These are phyloP conservation scores for Bujurquina vittata DNA, from an alignment of 2,113 vertebrate genomes.

Conservation along the genomic window DNA sequence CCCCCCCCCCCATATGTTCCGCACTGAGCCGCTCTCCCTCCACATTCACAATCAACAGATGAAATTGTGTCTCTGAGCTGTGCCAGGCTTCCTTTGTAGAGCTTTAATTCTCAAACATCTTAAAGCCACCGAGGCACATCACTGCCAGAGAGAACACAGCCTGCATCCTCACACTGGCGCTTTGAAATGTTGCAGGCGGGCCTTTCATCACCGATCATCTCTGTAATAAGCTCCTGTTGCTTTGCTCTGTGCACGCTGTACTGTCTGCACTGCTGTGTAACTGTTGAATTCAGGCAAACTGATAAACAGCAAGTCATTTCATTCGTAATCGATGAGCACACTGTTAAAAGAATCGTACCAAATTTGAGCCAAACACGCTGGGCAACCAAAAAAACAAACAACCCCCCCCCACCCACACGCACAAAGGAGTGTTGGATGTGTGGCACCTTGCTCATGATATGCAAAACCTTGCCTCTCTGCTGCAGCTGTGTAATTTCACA, in stretches of 20 bases:
- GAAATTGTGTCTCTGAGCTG: not conserved
- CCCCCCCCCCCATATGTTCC: not conserved
- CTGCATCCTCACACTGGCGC: constrained; percentile 22
- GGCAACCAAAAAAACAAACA: not conserved
- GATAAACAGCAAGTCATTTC: constrained; percentile 7
- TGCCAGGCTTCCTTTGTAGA: constrained; percentile 9
- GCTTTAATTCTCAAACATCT: constrained; percentile 38
- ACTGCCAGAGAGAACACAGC: constrained; percentile 30
- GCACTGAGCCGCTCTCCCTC: not conserved
- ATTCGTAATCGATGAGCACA: not conserved
- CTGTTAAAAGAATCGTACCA: not conserved
- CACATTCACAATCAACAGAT: constrained; percentile 49
- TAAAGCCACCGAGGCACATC: constrained; percentile 24
- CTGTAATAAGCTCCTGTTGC: constrained; percentile 67
- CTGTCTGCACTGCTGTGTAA: constrained; percentile 9
- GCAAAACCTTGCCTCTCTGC: not conserved
- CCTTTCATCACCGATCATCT: constrained; percentile 40
- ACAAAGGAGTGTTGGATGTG: not conserved
- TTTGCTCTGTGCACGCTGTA: constrained; percentile 24
- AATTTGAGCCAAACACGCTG: not conserved
- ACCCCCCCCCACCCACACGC: not conserved
- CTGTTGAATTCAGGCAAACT: constrained; percentile 1
- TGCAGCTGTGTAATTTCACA: not conserved
- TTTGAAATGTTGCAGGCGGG: constrained; percentile 54
- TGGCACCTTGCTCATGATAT: not conserved